Evolutionary conservation across 2,888 invertebrate genomes (phyloP).

Genomic region (Parascotia fuliginaria): DNA sequence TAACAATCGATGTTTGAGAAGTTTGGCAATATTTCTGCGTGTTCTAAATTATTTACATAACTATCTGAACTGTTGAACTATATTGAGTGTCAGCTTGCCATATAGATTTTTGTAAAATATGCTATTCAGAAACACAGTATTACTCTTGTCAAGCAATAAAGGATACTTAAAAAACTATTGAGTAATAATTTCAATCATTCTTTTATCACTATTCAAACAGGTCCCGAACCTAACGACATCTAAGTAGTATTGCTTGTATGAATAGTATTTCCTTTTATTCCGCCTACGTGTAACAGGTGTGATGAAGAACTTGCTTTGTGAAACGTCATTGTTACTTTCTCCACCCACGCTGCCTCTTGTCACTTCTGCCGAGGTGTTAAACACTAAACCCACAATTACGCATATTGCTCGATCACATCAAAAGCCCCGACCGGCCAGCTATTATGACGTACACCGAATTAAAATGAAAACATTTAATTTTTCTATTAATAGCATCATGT

Average conservation of each 20-base stretch:
- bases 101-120: too few species aligned
- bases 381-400: slow-evolving; percentile 82
- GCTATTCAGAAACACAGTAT: too few species aligned
- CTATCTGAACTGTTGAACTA: too few species aligned
- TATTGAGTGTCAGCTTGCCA: too few species aligned
- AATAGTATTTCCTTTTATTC: slow-evolving; percentile 39
- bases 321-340: slow-evolving; percentile 42
- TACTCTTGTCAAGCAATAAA: too few species aligned
- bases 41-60: too few species aligned
- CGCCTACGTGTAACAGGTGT: slow-evolving; percentile 45
- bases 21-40: too few species aligned
- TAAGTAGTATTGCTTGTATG: slow-evolving; percentile 37
- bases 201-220: slow-evolving; percentile 15
- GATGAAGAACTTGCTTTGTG: slow-evolving; percentile 38
- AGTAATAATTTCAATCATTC: too few species aligned
- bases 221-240: slow-evolving; percentile 21
- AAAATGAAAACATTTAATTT: slow-evolving; percentile 69
- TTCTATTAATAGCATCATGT: slow-evolving; percentile 53
- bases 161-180: too few species aligned
- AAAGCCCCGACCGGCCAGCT: slow-evolving; percentile 65
- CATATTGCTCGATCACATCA: slow-evolving; percentile 81
- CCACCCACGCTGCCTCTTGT: slow-evolving; percentile 49
- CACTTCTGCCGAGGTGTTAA: slow-evolving; percentile 58
- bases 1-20: too few species aligned
- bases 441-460: slow-evolving; percentile 75